Conservation (phyloP, 2,888 invertebrate genomes). For the Agonopterix arenella region DNA sequence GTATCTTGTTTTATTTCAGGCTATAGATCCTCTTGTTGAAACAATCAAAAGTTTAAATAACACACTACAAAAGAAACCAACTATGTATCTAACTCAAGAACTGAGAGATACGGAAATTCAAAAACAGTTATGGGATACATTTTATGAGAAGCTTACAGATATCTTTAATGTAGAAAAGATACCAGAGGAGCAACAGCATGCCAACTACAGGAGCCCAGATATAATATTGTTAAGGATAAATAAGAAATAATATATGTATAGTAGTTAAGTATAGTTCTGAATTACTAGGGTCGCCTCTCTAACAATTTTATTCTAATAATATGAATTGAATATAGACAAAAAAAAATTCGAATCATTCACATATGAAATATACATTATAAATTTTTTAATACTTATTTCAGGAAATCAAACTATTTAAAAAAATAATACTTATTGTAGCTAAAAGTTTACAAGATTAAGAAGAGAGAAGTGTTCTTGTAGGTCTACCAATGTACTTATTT, state of each 20-base stretch:
- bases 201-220: constrained; percentile 78
- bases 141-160: constrained; percentile 49
- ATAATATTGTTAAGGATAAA: constrained; percentile 74
- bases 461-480: too few species aligned
- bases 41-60: constrained; percentile 68
- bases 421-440: too few species aligned
- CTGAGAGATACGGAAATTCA: constrained; percentile 78
- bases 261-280: too few species aligned
- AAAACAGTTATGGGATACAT: constrained; percentile 50
- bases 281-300: too few species aligned
- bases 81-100: constrained; percentile 82
- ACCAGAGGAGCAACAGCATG: constrained; percentile 77
- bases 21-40: constrained; percentile 75
- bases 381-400: too few species aligned
- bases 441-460: too few species aligned
- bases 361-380: too few species aligned
- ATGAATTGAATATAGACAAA: too few species aligned
- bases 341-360: too few species aligned
- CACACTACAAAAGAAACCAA: constrained; percentile 63
- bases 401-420: too few species aligned
- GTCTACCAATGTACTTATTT: too few species aligned
- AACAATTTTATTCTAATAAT: too few species aligned
- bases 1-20: constrained; percentile 53
- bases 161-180: constrained; percentile 61
- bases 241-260: constrained; percentile 38